Conservation (phyloP, 2,113 vertebrate species). For the Paedocypris sp. region DNA sequence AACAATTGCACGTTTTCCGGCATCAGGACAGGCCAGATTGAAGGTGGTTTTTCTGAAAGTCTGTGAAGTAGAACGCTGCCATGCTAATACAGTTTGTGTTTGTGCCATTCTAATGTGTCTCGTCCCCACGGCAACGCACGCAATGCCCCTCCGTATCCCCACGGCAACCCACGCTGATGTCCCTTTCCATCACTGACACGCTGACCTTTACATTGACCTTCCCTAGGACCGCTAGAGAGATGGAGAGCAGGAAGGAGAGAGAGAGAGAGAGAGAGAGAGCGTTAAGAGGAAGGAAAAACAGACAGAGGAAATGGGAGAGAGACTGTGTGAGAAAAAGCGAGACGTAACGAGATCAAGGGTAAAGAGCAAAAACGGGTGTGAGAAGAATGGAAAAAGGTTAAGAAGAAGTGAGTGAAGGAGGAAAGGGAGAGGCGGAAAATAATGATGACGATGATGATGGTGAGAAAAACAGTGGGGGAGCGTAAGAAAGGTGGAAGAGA, state of each 20-base stretch:
- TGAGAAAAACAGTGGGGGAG: no score
- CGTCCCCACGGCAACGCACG: conserved; percentile 5
- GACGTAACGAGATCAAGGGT: no score
- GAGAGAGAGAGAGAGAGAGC: not conserved
- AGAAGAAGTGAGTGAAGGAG: no score
- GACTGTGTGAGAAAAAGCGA: no score
- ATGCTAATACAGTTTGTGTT: not conserved
- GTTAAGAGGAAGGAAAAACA: not conserved
- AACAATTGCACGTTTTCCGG: no score
- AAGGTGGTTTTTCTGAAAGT: not conserved
- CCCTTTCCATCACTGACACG: conserved; percentile 11
- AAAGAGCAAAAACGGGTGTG: no score
- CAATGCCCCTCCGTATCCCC: not conserved
- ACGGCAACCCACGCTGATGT: conserved; percentile 6
- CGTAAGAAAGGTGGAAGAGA: no score
- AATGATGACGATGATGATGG: no score
- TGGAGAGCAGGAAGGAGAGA: not conserved
- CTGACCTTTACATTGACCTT: conserved; percentile 16
- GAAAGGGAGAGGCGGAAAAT: no score
- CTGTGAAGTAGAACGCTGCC: not conserved
- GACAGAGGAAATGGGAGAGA: no score
- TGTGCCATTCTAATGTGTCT: conserved; percentile 10
- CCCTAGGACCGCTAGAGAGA: not conserved
- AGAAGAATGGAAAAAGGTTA: no score
- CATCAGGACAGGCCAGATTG: not conserved